Conservation (phyloP, 1,140 invertebrate species). For the Cherax destructor region DNA sequence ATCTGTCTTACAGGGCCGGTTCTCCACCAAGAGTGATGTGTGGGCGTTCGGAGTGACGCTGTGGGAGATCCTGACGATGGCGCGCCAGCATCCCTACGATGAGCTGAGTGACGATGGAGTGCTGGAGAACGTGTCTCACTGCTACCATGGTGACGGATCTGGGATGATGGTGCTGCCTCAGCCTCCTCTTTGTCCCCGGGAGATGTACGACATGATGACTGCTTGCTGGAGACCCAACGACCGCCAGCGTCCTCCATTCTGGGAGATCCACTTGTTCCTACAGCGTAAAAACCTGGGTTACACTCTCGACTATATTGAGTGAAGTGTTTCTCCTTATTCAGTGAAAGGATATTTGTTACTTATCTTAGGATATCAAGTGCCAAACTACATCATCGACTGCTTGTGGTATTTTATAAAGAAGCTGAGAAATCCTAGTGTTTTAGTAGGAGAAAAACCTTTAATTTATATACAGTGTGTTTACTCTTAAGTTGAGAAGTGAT, state of each 20-base stretch:
- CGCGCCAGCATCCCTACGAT: slow-evolving; percentile 87
- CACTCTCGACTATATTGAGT: slow-evolving; percentile 73
- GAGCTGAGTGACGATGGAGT: slow-evolving; percentile 86
- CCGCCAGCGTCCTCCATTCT: slow-evolving; percentile 82
- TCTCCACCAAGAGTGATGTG: slow-evolving; percentile 89
- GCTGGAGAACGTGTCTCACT: slow-evolving; percentile 85
- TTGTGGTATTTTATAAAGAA: too few relatives aligned
- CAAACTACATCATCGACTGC: neutral
- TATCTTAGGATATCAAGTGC: neutral
- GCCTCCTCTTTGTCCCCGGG: slow-evolving; percentile 80
- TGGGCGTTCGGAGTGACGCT: slow-evolving; percentile 92
- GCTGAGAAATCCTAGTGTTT: too few relatives aligned
- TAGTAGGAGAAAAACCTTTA: too few relatives aligned
- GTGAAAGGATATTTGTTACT: too few relatives aligned
- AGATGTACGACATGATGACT: slow-evolving; percentile 85
- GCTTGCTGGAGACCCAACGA: slow-evolving; percentile 85
- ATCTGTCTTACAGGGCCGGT: slow-evolving; percentile 81
- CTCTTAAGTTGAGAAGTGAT: too few relatives aligned
- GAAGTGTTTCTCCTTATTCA: neutral
- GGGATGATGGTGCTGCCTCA: slow-evolving; percentile 77
- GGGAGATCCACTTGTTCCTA: slow-evolving; percentile 84
- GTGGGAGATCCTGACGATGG: slow-evolving; percentile 93
- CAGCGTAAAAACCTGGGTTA: slow-evolving; percentile 84
- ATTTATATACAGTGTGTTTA: too few relatives aligned
- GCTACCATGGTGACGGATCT: slow-evolving; percentile 82